Conservation (phyloP, 1,140 invertebrate species). For the Helicoverpa armigera region DNA sequence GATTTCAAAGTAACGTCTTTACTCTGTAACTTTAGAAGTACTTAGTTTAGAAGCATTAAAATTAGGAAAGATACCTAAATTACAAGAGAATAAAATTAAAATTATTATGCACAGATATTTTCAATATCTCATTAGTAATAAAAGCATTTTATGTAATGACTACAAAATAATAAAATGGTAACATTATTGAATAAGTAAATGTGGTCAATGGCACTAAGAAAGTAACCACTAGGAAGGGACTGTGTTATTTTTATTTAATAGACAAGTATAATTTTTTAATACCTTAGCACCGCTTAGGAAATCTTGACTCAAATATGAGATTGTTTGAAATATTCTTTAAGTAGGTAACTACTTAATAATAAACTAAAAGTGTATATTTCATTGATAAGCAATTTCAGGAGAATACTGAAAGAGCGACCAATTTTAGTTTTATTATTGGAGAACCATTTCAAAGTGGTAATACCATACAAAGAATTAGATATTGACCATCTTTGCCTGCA, state of each 20-base stretch:
- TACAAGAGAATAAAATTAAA: constrained; percentile 27
- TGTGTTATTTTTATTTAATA: not conserved
- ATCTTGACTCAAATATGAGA: no score
- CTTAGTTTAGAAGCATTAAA: constrained; percentile 13
- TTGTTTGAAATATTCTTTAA: no score
- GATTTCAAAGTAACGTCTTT: not conserved
- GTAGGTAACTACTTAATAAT: no score
- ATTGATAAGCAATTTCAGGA: no score
- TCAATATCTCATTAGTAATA: constrained; percentile 52
- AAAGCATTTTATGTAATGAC: constrained; percentile 52
- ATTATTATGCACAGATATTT: constrained; percentile 48
- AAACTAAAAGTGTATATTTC: no score
- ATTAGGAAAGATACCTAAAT: constrained; percentile 10
- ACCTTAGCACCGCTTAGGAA: not conserved
- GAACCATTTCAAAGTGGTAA: no score
- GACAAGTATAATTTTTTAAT: not conserved
- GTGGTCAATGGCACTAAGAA: constrained; percentile 54
- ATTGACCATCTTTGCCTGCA: not conserved
- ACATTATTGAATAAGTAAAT: constrained; percentile 47
- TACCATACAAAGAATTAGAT: no score
- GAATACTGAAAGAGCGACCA: no score
- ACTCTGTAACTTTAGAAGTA: not conserved
- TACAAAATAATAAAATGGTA: constrained; percentile 52
- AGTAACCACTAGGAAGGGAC: constrained; percentile 48
- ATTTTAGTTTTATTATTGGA: no score